Evolutionary conservation across 2,888 invertebrate species (phyloP).

Genomic region (Melanostoma scalare): DNA sequence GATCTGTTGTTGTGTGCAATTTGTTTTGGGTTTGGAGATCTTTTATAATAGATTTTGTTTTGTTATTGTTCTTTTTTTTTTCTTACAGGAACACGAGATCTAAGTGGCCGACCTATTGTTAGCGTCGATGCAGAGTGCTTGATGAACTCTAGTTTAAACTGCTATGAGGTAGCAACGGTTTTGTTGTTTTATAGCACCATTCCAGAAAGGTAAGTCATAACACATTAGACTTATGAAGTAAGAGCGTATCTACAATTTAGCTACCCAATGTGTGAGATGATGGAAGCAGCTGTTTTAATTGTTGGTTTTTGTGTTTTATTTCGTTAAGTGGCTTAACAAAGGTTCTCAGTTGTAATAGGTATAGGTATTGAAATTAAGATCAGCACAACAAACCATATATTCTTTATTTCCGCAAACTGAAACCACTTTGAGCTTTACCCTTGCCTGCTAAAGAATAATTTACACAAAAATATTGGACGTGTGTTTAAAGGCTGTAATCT

Average conservation of each 20-base stretch:
- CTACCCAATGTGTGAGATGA: too few species aligned
- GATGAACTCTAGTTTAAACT: constrained; percentile 84
- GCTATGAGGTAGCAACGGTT: constrained; percentile 87
- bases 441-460: too few species aligned
- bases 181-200: constrained; percentile 88
- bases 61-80: constrained; percentile 39
- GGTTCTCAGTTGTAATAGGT: too few species aligned
- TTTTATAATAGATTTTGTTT: constrained; percentile 11
- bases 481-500: too few species aligned
- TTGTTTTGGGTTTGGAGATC: constrained; percentile 32
- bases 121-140: constrained; percentile 86
- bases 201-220: constrained; percentile 85
- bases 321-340: too few species aligned
- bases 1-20: constrained; percentile 58
- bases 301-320: too few species aligned
- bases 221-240: neutral
- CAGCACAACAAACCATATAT: too few species aligned
- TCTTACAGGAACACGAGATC: constrained; percentile 86
- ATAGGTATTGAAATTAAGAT: too few species aligned
- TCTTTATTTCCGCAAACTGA: too few species aligned
- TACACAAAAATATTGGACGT: too few species aligned
- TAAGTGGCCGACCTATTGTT: constrained; percentile 86
- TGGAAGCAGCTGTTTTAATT: too few species aligned
- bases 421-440: too few species aligned
- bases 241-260: constrained; percentile 6